Percentiles rank a stretch among this genome's conserved stretches.
Evolutionary conservation across 2,888 invertebrate genomes (phyloP).

Genomic region (Tinea pellionella): DNA sequence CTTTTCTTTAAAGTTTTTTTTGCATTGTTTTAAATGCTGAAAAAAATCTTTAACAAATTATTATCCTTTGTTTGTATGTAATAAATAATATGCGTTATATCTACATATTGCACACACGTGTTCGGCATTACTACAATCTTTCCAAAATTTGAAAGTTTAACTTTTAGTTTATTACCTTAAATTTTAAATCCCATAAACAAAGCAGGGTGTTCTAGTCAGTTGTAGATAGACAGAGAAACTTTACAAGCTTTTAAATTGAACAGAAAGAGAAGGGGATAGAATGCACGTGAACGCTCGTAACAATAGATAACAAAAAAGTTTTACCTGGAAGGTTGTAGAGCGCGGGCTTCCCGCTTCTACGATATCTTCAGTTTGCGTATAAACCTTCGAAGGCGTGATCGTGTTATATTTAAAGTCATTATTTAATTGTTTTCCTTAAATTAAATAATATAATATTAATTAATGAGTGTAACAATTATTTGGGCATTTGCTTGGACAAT

Average conservation of each 20-base stretch:
- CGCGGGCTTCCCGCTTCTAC: slow-evolving; percentile 43
- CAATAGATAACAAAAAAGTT: slow-evolving; percentile 58
- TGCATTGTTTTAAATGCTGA: background rate
- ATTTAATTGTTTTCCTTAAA: background rate
- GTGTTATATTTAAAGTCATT: background rate
- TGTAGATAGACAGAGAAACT: background rate
- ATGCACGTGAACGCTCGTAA: slow-evolving; percentile 60
- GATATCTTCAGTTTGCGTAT: background rate
- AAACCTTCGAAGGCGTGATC: background rate
- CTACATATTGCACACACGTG: background rate
- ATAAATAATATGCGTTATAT: background rate
- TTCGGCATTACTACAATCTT: background rate
- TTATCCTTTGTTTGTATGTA: background rate
- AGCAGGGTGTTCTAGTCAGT: background rate
- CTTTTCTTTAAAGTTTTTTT: background rate
- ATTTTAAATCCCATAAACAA: slow-evolving; percentile 6
- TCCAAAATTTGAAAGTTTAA: background rate
- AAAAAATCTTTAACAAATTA: background rate
- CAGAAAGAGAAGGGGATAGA: slow-evolving; percentile 36
- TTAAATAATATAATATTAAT: background rate
- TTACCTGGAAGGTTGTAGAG: slow-evolving; percentile 56
- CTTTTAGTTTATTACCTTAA: background rate
- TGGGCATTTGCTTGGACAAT: background rate
- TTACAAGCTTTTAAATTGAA: slow-evolving; percentile 19
- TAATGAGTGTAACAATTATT: background rate